phyloP scores from a whole-genome alignment of 2,888 invertebrate genomes.

The Tethea ocularis region DNA sequence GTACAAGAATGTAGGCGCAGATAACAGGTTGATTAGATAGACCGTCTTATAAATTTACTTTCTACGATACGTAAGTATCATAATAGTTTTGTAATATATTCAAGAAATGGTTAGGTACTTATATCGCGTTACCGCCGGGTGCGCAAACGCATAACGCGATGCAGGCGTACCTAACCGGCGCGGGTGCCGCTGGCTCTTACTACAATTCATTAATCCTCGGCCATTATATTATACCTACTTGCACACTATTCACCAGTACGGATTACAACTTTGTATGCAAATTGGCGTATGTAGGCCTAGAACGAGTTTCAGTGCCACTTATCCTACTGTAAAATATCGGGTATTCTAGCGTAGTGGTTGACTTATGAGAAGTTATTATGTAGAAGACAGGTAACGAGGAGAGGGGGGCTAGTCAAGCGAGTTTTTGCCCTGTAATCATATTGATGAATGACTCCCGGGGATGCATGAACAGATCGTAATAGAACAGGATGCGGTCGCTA shows the following conservation, averaged over 20 bases:
- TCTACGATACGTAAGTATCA: not conserved
- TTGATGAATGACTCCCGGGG: conserved; percentile 43
- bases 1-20: not conserved
- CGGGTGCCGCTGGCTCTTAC: not conserved
- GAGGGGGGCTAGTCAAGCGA: conserved; percentile 31
- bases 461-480: conserved; percentile 16
- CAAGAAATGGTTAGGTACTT: not conserved
- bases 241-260: conserved; percentile 19
- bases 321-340: conserved; percentile 45
- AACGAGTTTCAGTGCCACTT: conserved; percentile 37
- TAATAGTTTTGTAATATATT: not conserved
- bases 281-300: conserved; percentile 13
- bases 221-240: no score
- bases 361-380: conserved; percentile 48
- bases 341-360: conserved; percentile 27
- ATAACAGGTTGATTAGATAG: conserved; percentile 3
- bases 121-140: not conserved
- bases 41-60: not conserved
- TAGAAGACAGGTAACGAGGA: conserved; percentile 12
- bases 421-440: conserved; percentile 44
- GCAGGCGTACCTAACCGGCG: not conserved
- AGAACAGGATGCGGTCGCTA: conserved; percentile 19
- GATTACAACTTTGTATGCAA: conserved; percentile 27
- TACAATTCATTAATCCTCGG: not conserved
- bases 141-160: no score